These are phyloP conservation scores for Drosophila tripunctata DNA, from an alignment of 2,888 invertebrate genomes.

Conservation along the genomic window DNA sequence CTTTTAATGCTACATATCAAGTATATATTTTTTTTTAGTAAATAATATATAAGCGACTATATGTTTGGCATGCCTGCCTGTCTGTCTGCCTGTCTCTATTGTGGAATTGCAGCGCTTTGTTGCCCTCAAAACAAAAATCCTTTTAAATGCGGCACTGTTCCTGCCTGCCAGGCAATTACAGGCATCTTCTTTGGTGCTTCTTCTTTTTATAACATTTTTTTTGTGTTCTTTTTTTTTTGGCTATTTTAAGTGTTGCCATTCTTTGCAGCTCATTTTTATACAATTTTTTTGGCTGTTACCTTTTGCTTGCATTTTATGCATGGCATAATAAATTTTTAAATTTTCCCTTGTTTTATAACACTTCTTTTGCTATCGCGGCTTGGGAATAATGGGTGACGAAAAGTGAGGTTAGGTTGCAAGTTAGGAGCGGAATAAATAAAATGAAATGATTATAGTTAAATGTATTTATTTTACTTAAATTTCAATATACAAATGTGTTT, in stretches of 20 bases:
- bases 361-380: slow-evolving; percentile 12
- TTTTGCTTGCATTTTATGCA: slow-evolving; percentile 43
- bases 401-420: neutral
- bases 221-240: neutral
- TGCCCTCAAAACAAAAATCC: slow-evolving; percentile 36
- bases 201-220: neutral
- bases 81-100: slow-evolving; percentile 12
- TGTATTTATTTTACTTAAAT: too few species aligned
- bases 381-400: slow-evolving; percentile 20
- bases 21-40: neutral
- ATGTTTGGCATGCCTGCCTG: slow-evolving; percentile 1
- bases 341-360: slow-evolving; percentile 24
- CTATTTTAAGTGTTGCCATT: slow-evolving; percentile 50
- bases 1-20: neutral
- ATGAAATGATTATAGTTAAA: too few species aligned
- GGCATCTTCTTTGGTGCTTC: slow-evolving; percentile 9
- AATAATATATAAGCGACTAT: neutral
- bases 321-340: slow-evolving; percentile 36
- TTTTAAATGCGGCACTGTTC: slow-evolving; percentile 32
- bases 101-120: slow-evolving; percentile 23
- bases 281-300: slow-evolving; percentile 1
- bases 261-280: slow-evolving; percentile 25
- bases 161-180: slow-evolving; percentile 48
- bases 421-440: too few species aligned
- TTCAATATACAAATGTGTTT: too few species aligned